phyloP scores from a whole-genome alignment of 1,140 invertebrate genomes.

The Drosophila guanche region DNA sequence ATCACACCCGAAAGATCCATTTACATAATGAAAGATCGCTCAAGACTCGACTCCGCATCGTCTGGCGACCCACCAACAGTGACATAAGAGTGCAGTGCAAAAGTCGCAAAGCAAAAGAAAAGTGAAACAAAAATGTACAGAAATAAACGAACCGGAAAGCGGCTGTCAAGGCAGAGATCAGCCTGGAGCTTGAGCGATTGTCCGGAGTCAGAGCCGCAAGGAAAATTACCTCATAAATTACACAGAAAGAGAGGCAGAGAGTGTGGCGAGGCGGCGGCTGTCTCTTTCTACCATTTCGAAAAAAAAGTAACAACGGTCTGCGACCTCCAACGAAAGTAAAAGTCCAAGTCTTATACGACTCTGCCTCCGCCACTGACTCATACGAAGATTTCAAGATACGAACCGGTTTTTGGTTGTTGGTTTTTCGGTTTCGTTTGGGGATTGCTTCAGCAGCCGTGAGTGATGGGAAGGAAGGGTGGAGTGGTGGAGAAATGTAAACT shows the following conservation, averaged over 20 bases:
- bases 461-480: slow-evolving; percentile 21
- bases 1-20: slow-evolving; percentile 14
- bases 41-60: slow-evolving; percentile 6
- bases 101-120: slow-evolving; percentile 37
- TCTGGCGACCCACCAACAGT: slow-evolving; percentile 18
- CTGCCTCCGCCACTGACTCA: slow-evolving; percentile 46
- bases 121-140: slow-evolving; percentile 43
- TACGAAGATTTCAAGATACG: slow-evolving; percentile 63
- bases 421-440: slow-evolving; percentile 22
- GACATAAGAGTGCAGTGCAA: slow-evolving; percentile 63
- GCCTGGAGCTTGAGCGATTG: slow-evolving; percentile 57
- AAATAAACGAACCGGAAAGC: slow-evolving; percentile 65
- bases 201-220: slow-evolving; percentile 33
- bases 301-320: slow-evolving; percentile 51
- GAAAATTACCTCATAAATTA: slow-evolving; percentile 74
- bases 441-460: slow-evolving; percentile 56
- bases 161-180: slow-evolving; percentile 73
- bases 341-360: slow-evolving; percentile 44
- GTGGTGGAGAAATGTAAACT: slow-evolving; percentile 56
- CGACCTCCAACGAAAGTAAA: slow-evolving; percentile 81
- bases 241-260: slow-evolving; percentile 10
- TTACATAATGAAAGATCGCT: slow-evolving; percentile 54
- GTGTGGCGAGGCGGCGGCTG: background rate
- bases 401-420: slow-evolving; percentile 36
- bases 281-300: slow-evolving; percentile 5